phyloP scores from a whole-genome alignment of 1,140 invertebrate species.

The Drosophila littoralis region DNA sequence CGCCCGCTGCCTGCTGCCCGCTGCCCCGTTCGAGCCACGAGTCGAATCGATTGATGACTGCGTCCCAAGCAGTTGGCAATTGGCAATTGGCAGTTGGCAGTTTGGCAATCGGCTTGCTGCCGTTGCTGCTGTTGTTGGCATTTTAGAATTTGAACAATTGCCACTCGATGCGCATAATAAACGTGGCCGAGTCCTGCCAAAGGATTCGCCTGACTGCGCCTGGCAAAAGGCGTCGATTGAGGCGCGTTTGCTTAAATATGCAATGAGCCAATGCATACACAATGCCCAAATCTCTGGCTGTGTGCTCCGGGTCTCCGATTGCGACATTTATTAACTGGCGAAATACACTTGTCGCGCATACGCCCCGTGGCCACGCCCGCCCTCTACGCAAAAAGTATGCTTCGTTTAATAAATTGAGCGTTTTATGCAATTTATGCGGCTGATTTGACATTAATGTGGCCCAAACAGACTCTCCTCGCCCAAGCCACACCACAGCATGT shows the following conservation, averaged over 20 bases:
- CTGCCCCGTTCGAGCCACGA: conserved; percentile 2
- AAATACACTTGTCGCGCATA: conserved; percentile 69
- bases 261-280: conserved; percentile 36
- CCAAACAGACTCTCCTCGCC: conserved; percentile 55
- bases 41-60: conserved; percentile 74
- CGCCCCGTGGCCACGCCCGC: conserved; percentile 47
- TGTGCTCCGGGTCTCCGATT: conserved; percentile 4
- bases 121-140: conserved; percentile 24
- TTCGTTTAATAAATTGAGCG: conserved; percentile 81
- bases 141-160: conserved; percentile 60
- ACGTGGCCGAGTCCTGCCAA: conserved; percentile 18
- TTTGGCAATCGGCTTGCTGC: conserved; percentile 6
- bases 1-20: accelerated
- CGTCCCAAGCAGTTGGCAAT: conserved; percentile 42
- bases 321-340: conserved; percentile 72
- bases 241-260: conserved; percentile 52
- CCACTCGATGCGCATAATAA: conserved; percentile 44
- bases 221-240: conserved; percentile 43
- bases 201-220: conserved; percentile 26
- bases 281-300: conserved; percentile 3
- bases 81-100: conserved; percentile 28
- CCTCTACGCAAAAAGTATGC: conserved; percentile 34
- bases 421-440: conserved; percentile 83
- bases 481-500: conserved; percentile 4
- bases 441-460: conserved; percentile 84